Percentiles rank a stretch among this genome's conserved stretches.
Evolutionary conservation across 2,797 vertebrate genomes (phyloP).

Genomic region (Rhadinocentrus ornatus): DNA sequence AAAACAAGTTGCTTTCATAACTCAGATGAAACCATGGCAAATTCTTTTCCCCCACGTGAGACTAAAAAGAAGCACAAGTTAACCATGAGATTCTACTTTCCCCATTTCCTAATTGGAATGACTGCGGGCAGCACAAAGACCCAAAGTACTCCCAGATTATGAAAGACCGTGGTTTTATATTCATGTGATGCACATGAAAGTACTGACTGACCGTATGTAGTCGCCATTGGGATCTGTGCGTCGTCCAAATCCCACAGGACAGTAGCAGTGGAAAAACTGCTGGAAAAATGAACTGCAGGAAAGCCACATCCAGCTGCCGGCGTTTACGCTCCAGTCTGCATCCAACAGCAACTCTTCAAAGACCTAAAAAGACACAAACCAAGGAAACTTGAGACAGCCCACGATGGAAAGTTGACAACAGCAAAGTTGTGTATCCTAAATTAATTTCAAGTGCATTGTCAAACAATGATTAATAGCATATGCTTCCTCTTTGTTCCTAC

Average conservation of each 20-base stretch:
- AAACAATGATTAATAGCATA: neutral
- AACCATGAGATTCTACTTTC: slow-evolving; percentile 12
- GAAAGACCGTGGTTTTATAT: neutral
- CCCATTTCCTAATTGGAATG: neutral
- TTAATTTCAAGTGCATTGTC: neutral
- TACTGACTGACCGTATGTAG: slow-evolving; percentile 88
- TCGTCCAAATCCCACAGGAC: slow-evolving; percentile 92
- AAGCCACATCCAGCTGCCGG: slow-evolving; percentile 98
- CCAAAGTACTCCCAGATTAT: neutral
- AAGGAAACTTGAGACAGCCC: neutral
- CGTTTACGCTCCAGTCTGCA: slow-evolving; percentile 97
- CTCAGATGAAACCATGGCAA: neutral
- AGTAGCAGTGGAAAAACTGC: slow-evolving; percentile 97
- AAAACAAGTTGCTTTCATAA: neutral
- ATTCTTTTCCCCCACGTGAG: neutral
- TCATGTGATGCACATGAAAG: neutral
- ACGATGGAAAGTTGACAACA: neutral
- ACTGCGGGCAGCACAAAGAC: neutral
- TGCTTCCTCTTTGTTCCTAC: slow-evolving; percentile 63
- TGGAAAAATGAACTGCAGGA: slow-evolving; percentile 98
- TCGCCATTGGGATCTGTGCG: slow-evolving; percentile 95
- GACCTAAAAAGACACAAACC: slow-evolving; percentile 78
- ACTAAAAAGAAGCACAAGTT: slow-evolving; percentile 8
- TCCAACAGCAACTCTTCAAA: slow-evolving; percentile 95
- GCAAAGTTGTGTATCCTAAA: fast-evolving